Conservation (phyloP, 2,888 invertebrate species). For the Cotesia congregata region DNA sequence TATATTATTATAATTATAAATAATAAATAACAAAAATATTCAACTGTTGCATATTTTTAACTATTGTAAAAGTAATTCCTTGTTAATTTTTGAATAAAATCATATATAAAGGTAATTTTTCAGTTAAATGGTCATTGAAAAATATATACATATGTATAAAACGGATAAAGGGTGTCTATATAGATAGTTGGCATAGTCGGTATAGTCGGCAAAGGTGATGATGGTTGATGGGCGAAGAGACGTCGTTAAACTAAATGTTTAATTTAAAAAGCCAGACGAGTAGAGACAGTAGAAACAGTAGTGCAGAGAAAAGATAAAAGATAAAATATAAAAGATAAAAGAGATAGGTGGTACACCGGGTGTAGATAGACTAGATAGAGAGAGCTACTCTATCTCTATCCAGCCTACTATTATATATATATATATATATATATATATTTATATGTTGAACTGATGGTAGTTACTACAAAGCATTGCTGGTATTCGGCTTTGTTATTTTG, state of each 20-base stretch:
- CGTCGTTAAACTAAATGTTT: constrained; percentile 60
- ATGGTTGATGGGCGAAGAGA: neutral
- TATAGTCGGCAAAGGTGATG: neutral
- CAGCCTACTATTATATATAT: constrained; percentile 44
- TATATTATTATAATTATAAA: constrained; percentile 61
- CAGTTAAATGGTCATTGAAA: neutral
- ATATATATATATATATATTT: neutral
- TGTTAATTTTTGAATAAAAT: too few species aligned
- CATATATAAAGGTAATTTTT: too few species aligned
- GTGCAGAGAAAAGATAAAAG: constrained; percentile 25
- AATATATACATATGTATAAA: constrained; percentile 21
- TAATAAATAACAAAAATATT: constrained; percentile 53
- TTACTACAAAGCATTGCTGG: constrained; percentile 56
- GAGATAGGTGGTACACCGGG: too few species aligned
- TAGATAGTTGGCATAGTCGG: too few species aligned
- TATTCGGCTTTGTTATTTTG: constrained; percentile 63
- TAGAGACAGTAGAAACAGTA: constrained; percentile 34
- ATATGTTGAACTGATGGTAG: neutral
- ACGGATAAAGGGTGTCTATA: neutral
- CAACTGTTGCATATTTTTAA: constrained; percentile 56
- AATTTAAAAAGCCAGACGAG: constrained; percentile 59
- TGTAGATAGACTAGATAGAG: too few species aligned
- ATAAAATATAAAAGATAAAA: too few species aligned
- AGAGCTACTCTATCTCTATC: neutral
- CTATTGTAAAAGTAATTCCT: too few species aligned